Evolutionary conservation across 2,888 invertebrate species (phyloP), one percentile per base, ranked within the genome.

Genomic region (Caenorhabditis imperialis): DNA sequence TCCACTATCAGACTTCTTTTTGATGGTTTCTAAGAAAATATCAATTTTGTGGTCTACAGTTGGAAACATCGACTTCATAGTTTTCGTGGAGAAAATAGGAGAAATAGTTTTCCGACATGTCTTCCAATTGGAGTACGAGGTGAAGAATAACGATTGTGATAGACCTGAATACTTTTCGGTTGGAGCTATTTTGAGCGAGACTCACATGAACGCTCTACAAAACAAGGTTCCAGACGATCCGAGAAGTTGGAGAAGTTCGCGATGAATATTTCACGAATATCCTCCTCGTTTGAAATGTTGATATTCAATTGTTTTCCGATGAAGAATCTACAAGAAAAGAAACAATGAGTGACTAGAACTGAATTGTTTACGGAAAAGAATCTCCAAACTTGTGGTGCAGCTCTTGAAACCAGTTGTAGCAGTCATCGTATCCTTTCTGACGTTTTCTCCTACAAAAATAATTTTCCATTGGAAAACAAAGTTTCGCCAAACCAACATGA

Each of bases 231-330:
- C 18, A 48, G 42, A 55, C 84, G 67, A 47, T 81, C 79, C n/a
- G 75, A 71, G 55, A 84, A 84, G 37, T 84, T 84, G 27, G 69
- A 51, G 45, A 84, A 84, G 44, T 84, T 77, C 55, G 77, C 75
- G 53, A 84, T 84, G 77, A 81, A 81, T 4, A 81, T 69, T 42
- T 84, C 83, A 23, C 76, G 76, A 35, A 80, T 62, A 10, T 82
- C 69, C 12, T 77, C 75, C 30, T 78, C 76, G 23, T 84, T 77
- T 8, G 61, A 76, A 3, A 77, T 61, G 12, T 65, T 33, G 5
- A 81, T 69, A 30, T 76, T 58, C 18, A 81, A 71, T 12, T 77
- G 30, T 10, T 51, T 40, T 8, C 81, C 81, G 54, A 77, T 37
- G 57, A 78, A 81, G 14, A 81, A 27, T 42, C 77, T 75, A 47